Conservation (phyloP, 2,888 invertebrate species). For the Volucella inanis region DNA sequence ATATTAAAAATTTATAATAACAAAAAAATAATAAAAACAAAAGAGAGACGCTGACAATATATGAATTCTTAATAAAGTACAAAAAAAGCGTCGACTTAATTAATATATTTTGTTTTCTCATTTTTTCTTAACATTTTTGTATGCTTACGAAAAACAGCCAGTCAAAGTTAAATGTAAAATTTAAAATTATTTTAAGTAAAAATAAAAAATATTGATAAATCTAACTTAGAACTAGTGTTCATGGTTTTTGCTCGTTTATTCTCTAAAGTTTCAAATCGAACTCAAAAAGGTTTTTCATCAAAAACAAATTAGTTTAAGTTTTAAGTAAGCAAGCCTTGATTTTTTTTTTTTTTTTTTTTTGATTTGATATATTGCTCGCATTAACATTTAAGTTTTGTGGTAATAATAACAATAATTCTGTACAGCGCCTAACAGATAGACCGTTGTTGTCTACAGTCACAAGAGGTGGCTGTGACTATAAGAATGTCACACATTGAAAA, state of each 20-base stretch:
- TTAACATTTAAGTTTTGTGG: no score
- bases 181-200: background rate
- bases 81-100: slow-evolving; percentile 1
- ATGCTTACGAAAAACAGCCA: slow-evolving; percentile 38
- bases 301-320: no score
- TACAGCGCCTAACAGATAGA: no score
- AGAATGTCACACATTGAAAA: no score
- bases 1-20: background rate
- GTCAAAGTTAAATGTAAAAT: slow-evolving; percentile 34
- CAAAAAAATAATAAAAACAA: background rate
- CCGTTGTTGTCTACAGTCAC: no score
- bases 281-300: no score
- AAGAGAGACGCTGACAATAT: slow-evolving; percentile 17
- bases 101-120: background rate
- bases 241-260: slow-evolving; percentile 33
- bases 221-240: slow-evolving; percentile 29
- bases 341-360: no score
- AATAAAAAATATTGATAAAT: slow-evolving; percentile 15
- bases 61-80: background rate
- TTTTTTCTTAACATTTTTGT: background rate
- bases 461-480: no score
- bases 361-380: no score
- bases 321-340: no score
- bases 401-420: no score
- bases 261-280: no score